These are phyloP conservation scores for Tragelaphus buxtoni DNA, from an alignment of 2,113 vertebrate species.

Conservation along the genomic window DNA sequence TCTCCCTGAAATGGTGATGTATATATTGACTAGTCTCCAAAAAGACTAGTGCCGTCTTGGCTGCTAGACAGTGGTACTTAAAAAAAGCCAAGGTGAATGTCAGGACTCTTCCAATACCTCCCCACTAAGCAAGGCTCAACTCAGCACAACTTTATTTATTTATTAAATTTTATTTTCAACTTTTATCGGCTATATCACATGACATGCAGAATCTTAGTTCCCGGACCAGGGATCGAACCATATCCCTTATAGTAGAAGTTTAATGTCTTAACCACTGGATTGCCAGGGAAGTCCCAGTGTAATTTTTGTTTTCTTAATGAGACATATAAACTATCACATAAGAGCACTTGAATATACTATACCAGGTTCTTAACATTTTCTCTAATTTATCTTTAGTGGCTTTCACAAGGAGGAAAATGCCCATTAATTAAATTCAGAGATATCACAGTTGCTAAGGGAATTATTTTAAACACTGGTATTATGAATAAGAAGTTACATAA, in stretches of 20 bases:
- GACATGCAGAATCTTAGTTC: not conserved
- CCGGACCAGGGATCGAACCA: not conserved
- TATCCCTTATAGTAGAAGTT: not conserved
- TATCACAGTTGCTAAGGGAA: slow-evolving; percentile 44
- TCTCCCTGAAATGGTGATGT: too few relatives aligned
- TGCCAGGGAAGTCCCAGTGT: not conserved
- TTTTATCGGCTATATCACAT: not conserved
- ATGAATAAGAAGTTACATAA: slow-evolving; percentile 54
- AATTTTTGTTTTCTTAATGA: not conserved
- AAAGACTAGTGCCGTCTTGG: not conserved
- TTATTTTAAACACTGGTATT: slow-evolving; percentile 34
- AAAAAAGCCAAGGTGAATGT: not conserved
- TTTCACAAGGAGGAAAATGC: slow-evolving; percentile 34
- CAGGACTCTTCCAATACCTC: not conserved
- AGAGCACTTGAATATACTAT: slow-evolving; percentile 32
- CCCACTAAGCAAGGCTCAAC: not conserved
- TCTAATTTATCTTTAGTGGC: slow-evolving; percentile 52
- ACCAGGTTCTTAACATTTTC: slow-evolving; percentile 55
- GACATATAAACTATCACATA: slow-evolving; percentile 42
- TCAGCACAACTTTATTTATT: not conserved
- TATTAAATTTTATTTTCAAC: not conserved
- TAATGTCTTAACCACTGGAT: not conserved
- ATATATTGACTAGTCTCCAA: not conserved
- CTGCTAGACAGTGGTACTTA: not conserved
- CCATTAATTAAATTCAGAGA: slow-evolving; percentile 66